A percentile compares a stretch with the other conserved stretches of the same genome.
Evolutionary conservation across 2,113 vertebrate species (phyloP).

Genomic region (Urocynchramus pylzowi): DNA sequence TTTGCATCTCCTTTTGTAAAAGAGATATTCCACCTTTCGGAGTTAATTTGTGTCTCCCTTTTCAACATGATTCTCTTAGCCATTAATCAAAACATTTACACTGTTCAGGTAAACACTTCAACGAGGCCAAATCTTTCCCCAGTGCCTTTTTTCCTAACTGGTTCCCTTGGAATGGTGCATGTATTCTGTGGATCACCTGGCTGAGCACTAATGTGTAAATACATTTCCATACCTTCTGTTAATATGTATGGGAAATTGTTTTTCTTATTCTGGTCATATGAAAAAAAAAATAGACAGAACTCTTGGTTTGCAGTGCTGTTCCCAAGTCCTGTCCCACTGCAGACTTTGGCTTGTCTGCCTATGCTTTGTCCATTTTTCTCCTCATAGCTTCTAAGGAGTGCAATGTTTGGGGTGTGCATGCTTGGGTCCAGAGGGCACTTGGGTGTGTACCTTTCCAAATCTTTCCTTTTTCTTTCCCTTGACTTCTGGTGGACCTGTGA

Average conservation of each 20-base stretch:
- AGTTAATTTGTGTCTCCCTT: neutral
- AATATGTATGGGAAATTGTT: neutral
- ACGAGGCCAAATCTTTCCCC: neutral
- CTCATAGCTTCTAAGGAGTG: neutral
- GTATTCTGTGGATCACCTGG: neutral
- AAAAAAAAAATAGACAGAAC: neutral
- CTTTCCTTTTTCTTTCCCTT: neutral
- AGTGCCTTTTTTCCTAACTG: neutral
- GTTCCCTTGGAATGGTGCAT: neutral
- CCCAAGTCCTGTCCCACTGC: neutral
- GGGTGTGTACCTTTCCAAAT: neutral
- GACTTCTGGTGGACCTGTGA: neutral
- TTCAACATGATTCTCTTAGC: neutral
- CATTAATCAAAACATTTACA: neutral
- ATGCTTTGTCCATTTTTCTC: neutral
- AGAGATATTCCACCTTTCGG: neutral
- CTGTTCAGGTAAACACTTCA: neutral
- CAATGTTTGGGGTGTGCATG: neutral
- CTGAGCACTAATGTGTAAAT: neutral
- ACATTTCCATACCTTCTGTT: neutral
- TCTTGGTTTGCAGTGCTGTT: neutral
- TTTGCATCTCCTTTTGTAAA: neutral
- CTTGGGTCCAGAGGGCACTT: neutral
- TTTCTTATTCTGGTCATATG: neutral
- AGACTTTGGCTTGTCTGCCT: neutral